Evolutionary conservation across 1,140 invertebrate genomes (phyloP).

Genomic region (Drosophila gunungcola): DNA sequence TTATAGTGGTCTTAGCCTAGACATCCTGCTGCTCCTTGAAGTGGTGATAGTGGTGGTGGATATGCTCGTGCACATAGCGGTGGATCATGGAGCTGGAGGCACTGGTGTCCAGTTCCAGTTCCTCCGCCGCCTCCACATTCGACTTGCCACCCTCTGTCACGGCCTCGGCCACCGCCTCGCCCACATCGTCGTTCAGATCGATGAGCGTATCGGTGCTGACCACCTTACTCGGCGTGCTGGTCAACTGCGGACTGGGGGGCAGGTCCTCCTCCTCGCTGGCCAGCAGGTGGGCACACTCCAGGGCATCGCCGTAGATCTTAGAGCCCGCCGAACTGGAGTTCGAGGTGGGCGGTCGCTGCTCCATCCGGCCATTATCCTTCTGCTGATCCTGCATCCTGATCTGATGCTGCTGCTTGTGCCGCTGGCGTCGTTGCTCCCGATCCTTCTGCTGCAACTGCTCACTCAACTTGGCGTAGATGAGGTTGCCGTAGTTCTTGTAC

Average conservation of each 20-base stretch:
- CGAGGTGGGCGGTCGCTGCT: constrained; percentile 50
- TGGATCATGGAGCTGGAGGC: constrained; percentile 83
- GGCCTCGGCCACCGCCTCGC: constrained; percentile 66
- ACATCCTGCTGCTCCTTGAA: constrained; percentile 85
- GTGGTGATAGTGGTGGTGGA: constrained; percentile 94
- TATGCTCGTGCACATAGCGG: constrained; percentile 91
- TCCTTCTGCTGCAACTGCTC: constrained; percentile 80
- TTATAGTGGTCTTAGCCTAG: constrained; percentile 36
- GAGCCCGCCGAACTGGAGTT: constrained; percentile 56
- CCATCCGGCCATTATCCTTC: constrained; percentile 25
- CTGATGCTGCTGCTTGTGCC: constrained; percentile 56
- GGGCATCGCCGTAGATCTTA: constrained; percentile 72
- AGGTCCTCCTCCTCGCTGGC: constrained; percentile 77
- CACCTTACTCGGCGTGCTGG: constrained; percentile 66
- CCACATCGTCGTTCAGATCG: constrained; percentile 72
- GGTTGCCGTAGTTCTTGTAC: constrained; percentile 79
- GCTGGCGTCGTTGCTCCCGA: constrained; percentile 66
- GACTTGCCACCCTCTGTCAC: constrained; percentile 52
- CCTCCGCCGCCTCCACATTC: constrained; percentile 62
- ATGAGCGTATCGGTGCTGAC: constrained; percentile 72
- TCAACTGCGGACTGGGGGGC: constrained; percentile 60
- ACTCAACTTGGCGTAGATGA: constrained; percentile 79
- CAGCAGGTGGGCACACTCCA: constrained; percentile 80
- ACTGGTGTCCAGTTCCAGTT: constrained; percentile 85
- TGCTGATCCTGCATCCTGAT: constrained; percentile 25